phyloP scores from a whole-genome alignment of 2,888 invertebrate genomes.

The Pterostichus niger region DNA sequence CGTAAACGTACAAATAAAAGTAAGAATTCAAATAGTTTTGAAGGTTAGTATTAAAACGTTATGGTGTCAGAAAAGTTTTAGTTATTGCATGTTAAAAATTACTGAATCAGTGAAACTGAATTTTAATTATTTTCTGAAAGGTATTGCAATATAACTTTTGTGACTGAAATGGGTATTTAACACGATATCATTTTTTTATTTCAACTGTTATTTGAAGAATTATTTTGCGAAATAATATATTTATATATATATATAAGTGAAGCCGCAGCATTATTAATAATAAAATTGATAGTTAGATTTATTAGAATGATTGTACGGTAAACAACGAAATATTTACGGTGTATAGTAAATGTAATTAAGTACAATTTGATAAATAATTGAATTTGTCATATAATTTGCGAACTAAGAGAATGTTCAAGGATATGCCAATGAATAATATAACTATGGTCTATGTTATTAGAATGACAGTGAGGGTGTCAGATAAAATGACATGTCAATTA shows the following conservation, averaged over 20 bases:
- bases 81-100: conserved; percentile 25
- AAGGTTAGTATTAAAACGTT: neutral
- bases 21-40: conserved; percentile 4
- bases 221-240: too few species aligned
- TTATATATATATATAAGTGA: too few species aligned
- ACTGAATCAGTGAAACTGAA: conserved; percentile 31
- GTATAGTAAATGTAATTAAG: neutral
- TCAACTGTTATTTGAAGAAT: too few species aligned
- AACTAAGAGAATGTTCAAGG: conserved; percentile 17
- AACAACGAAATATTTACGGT: neutral
- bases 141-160: neutral
- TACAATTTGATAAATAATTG: conserved; percentile 4
- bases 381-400: neutral
- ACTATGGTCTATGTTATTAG: neutral
- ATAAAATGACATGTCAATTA: conserved; percentile 24
- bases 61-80: neutral
- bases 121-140: conserved; percentile 1
- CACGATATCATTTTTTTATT: neutral
- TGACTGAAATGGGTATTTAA: neutral
- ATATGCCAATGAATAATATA: conserved; percentile 9
- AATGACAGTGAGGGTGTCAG: conserved; percentile 18
- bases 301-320: neutral
- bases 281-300: neutral
- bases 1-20: conserved; percentile 4
- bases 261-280: neutral